phyloP scores from a whole-genome alignment of 2,797 vertebrate species.

The Anas georgica region DNA sequence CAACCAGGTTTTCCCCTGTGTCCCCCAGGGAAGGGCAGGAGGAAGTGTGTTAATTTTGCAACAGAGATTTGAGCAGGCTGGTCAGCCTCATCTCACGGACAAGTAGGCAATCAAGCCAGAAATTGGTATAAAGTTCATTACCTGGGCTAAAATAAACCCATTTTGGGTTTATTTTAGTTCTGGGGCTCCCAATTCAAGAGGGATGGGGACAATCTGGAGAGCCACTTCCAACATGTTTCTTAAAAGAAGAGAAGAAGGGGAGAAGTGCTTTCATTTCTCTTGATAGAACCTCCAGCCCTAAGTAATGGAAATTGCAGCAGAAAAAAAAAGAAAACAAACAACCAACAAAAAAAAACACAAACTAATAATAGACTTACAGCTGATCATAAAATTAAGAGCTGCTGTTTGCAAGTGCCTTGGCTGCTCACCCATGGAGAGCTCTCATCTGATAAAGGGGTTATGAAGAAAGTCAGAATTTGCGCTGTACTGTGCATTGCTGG shows the following conservation, averaged over 20 bases:
- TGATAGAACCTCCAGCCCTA: neutral
- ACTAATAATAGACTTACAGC: neutral
- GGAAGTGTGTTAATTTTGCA: neutral
- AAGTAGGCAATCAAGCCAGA: no score
- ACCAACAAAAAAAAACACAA: no score
- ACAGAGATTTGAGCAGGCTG: no score
- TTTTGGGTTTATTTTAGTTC: neutral
- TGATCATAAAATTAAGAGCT: neutral
- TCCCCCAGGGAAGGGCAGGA: neutral
- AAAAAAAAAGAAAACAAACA: neutral
- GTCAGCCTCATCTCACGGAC: no score
- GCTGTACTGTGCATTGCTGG: neutral
- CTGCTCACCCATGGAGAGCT: neutral
- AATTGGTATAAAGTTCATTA: no score
- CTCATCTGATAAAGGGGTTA: neutral
- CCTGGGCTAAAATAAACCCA: no score
- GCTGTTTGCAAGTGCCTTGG: neutral
- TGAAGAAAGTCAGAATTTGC: neutral
- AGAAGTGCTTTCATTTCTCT: neutral
- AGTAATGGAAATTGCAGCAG: neutral
- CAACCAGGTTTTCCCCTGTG: neutral
- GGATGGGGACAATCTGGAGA: neutral
- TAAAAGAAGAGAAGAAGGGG: neutral
- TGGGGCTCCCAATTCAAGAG: neutral
- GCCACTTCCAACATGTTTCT: neutral